Base-by-base conservation (phyloP, 2,113 vertebrate species). In the Platichthys flesus region DNA sequence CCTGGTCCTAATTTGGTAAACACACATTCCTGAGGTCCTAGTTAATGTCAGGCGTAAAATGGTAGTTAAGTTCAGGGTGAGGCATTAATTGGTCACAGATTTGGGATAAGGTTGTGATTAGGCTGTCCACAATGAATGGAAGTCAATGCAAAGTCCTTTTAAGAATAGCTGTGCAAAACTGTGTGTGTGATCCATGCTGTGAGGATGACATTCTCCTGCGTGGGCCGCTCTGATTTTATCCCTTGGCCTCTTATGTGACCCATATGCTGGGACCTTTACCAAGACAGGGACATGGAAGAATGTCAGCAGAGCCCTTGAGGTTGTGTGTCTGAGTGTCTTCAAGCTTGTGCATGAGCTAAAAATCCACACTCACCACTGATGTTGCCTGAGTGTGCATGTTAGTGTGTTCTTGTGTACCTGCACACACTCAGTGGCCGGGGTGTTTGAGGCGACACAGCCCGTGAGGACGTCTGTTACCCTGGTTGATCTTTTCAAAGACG, bases 231-330 rank as follows among this genome's bases (percentile, higher is more conserved):
- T 56, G 74, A 79, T 90, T 65, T 78, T 81, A 73, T 58, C 87
- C 83, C 52, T 81, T 86, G 81, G 82, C 85, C 81, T 83, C 81
- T 84, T 65, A 57, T 70, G 28, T 91, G 87, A 88, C 89, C 88
- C 81, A 80, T 78, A 86, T 84, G 68, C 72, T 75, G 63, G 62
- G 79, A 76, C 79, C 79, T 83, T 82, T 56, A 86, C 74, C 67
- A 61, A 45, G 78, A 69, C 60, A 74, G 82, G 68, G 69, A 81
- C 82, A 83, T 62, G 79, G 74, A 85, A 92, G 88, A 93, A 93
- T 89, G 91, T 91, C 91, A 93, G 67, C 42, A 21, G 60, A 85
- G 82, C 76, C 85, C 85, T 78, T 79, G 83, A 88, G 86, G 86
- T 54, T 75, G 76, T 51, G 65, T 61, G 18, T 77, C 5, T 15